Evolutionary conservation across 2,797 vertebrate species (phyloP).

Genomic region (Microctenopoma lineatum): DNA sequence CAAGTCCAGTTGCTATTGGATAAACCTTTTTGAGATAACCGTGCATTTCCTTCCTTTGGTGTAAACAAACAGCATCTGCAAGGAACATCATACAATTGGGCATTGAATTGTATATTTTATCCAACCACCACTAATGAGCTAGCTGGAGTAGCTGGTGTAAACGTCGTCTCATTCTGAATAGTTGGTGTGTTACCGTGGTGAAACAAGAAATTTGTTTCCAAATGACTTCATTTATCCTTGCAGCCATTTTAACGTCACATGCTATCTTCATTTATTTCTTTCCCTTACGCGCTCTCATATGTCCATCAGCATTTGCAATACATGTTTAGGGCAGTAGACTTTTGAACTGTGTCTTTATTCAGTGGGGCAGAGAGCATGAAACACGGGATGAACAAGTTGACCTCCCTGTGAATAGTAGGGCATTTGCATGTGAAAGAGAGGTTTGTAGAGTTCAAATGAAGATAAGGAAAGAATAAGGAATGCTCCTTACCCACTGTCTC

Average conservation of each 20-base stretch:
- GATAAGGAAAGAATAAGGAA: constrained; percentile 62
- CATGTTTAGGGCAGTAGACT: constrained; percentile 29
- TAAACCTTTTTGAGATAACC: too few species aligned
- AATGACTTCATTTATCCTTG: constrained; percentile 6
- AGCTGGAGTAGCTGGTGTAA: neutral
- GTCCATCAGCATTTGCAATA: constrained; percentile 50
- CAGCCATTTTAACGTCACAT: constrained; percentile 6
- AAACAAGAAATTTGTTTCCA: constrained; percentile 15
- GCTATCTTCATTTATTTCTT: neutral
- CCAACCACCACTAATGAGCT: neutral
- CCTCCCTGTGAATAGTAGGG: constrained; percentile 66
- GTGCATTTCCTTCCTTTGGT: too few species aligned
- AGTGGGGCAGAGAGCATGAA: constrained; percentile 33
- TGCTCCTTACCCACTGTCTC: constrained; percentile 32
- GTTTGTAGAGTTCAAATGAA: constrained; percentile 70
- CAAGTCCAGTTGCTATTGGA: too few species aligned
- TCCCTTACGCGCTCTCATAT: neutral
- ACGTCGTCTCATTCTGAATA: neutral
- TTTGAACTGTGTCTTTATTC: constrained; percentile 74
- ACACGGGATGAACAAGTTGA: constrained; percentile 66
- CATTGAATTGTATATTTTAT: neutral
- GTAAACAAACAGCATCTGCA: neutral
- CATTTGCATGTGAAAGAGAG: constrained; percentile 79
- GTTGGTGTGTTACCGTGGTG: neutral
- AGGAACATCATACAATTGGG: neutral